Conservation (phyloP, 2,797 vertebrate genomes). For the Megaceryle alcyon region DNA sequence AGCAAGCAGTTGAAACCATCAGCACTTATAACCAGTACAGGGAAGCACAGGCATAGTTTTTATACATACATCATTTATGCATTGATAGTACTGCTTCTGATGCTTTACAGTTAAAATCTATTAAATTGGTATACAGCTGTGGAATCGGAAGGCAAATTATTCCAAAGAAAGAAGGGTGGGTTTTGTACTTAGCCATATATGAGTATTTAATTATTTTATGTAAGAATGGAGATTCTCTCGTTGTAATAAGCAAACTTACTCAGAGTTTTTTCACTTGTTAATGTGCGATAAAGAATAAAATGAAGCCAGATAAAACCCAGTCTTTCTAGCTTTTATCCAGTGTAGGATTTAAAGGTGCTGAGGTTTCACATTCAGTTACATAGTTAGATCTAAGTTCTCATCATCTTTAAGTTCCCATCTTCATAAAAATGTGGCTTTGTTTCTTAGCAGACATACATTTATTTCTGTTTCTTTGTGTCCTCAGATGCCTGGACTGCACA, state of each 20-base stretch:
- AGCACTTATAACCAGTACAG: background rate
- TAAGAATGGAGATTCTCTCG: background rate
- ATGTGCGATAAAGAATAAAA: background rate
- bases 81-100: background rate
- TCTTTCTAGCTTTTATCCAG: background rate
- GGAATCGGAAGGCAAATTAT: background rate
- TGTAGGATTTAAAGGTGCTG: background rate
- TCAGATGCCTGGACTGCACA: background rate
- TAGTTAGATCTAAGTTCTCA: background rate
- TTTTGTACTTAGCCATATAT: background rate
- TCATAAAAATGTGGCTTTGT: conserved; percentile 9
- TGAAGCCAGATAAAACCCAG: background rate
- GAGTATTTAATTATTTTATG: background rate
- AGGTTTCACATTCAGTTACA: background rate
- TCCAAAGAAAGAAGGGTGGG: background rate
- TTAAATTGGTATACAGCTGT: background rate
- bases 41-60: background rate
- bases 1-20: background rate
- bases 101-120: background rate
- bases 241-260: background rate
- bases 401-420: conserved; percentile 4
- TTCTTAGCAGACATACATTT: background rate
- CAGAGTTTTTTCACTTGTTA: background rate
- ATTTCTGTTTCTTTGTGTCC: conserved; percentile 3
- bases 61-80: accelerated